Evolutionary conservation across 2,797 vertebrate species (phyloP).

Genomic region (Oreochromis grahami): DNA sequence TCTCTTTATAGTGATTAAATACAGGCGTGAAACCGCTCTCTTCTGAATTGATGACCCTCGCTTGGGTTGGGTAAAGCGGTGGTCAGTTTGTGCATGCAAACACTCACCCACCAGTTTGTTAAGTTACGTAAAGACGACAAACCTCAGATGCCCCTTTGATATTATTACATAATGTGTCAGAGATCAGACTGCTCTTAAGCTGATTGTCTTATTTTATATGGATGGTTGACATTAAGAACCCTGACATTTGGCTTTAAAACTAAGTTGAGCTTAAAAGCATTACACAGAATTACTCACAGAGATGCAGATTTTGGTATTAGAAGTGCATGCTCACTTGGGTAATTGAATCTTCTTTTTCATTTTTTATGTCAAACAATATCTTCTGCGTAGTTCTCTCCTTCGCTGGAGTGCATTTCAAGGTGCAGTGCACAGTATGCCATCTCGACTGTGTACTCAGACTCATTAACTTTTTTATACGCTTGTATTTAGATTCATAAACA

Average conservation of each 20-base stretch:
- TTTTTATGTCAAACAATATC: neutral
- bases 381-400: neutral
- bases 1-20: neutral
- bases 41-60: neutral
- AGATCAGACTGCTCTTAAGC: conserved; percentile 1
- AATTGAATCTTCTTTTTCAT: neutral
- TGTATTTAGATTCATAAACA: neutral
- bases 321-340: neutral
- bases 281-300: neutral
- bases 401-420: neutral
- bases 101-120: neutral
- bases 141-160: neutral
- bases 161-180: neutral
- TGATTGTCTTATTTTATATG: neutral
- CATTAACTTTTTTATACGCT: neutral
- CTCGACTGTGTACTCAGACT: neutral
- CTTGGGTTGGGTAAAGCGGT: neutral
- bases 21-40: neutral
- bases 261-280: conserved; percentile 8
- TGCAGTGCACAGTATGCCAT: neutral
- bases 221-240: neutral
- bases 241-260: neutral
- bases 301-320: neutral
- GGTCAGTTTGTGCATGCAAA: neutral
- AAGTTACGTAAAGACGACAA: neutral